Evolutionary conservation across 2,797 vertebrate genomes (phyloP), one percentile per base, ranked within the genome.

Genomic region (Chaetophractus vellerosus): DNA sequence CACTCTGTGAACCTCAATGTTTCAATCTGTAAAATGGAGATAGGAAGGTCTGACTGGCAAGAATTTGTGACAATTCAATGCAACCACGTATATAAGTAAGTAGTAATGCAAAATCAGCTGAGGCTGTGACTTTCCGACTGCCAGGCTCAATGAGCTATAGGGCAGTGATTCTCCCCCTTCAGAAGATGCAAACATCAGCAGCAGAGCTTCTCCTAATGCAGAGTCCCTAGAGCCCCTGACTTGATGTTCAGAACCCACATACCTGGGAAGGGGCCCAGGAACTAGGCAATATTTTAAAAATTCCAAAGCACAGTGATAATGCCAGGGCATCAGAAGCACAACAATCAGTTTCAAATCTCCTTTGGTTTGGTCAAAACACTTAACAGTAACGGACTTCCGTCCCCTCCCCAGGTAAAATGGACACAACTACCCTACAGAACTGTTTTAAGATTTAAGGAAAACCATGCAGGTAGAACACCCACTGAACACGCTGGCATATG

Each of bases 371-470:
- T 57, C 68, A 21, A 78, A 90, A 55, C 15, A 11, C 2, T 64
- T 38, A 68, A 52, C 26, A 33, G 71, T 16, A 31, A 18, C 0
- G 15, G n/a, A 79, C n/a, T 74, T 76, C 23, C 57, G 14, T 82
- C 55, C 88, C 69, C 36, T 93, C 28, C 48, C 48, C 24, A 48
- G 36, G 15, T 88, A 15, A 88, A 19, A 36, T 2, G n/a, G n/a
- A 41, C 9, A 95, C 72, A 78, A 79, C 2, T 16, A 50, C 19
- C 12, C 31, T 75, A 57, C 55, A 86, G 48, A 95, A 55, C 0
- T 72, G 4, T 48, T 50, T 55, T 52, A 87, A 63, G 64, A 74
- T 88, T 72, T 87, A 64, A 57, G 31, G 31, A 71, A 96, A 93
- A 61, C 19, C 9, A 48, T 45, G n/a, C 16, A 50, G 0, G 6